phyloP scores from a whole-genome alignment of 2,888 invertebrate genomes.

The Erannis defoliaria region DNA sequence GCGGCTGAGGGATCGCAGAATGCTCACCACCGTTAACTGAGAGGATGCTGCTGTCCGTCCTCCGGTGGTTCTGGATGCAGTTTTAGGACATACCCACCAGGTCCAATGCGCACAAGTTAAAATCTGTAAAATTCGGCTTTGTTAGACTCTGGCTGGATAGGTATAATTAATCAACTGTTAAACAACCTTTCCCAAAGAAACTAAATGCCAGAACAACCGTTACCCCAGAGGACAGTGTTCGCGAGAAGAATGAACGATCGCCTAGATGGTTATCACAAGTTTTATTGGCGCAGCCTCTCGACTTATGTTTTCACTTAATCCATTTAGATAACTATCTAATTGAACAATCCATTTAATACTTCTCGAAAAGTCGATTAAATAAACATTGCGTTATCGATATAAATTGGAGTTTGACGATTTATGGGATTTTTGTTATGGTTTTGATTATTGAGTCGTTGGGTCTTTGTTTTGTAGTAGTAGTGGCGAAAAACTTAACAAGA shows the following conservation, averaged over 20 bases:
- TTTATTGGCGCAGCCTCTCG: conserved; percentile 59
- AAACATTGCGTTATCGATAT: conserved; percentile 40
- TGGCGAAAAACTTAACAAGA: too few species aligned
- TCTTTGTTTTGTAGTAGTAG: background rate
- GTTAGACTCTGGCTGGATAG: background rate
- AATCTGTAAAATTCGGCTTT: too few species aligned
- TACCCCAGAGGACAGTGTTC: conserved; percentile 40
- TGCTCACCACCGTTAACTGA: too few species aligned
- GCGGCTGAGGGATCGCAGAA: too few species aligned
- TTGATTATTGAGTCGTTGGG: background rate
- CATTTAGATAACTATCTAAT: conserved; percentile 71
- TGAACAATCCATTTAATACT: conserved; percentile 56
- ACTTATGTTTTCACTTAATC: conserved; percentile 69
- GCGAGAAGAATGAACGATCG: conserved; percentile 44
- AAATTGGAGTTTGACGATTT: conserved; percentile 16
- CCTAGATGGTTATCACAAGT: conserved; percentile 60
- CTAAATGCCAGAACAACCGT: conserved; percentile 23
- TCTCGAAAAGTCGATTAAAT: conserved; percentile 60
- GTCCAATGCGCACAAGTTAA: too few species aligned
- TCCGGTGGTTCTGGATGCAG: too few species aligned
- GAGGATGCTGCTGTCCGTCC: too few species aligned
- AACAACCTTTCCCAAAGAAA: conserved; percentile 24
- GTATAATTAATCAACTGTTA: conserved; percentile 6
- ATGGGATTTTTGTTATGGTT: conserved; percentile 9
- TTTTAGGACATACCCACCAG: too few species aligned